Evolutionary conservation across 53 echinoderm and acorn worm species (phyloP), one percentile per base, ranked within the genome.

Genomic region (Stichopus horrens): DNA sequence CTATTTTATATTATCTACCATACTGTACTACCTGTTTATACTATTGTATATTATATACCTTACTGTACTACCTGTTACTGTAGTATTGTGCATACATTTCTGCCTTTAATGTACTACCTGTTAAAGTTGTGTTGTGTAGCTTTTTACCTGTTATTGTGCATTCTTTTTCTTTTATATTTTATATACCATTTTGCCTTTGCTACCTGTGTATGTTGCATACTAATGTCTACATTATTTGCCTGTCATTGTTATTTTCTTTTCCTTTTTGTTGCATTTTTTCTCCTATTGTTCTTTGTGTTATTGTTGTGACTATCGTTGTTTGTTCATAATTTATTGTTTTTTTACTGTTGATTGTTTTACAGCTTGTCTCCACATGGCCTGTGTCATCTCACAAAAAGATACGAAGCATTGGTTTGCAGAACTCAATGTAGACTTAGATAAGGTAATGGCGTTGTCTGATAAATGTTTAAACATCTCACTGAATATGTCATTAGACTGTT

Each of bases 361-460:
- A 96, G 98, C 98, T 73, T 98, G 94, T 68, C 90, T 98, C 9
- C 98, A 98, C 86, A 98, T 98, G 98, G 98, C 98, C 2, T 98
- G 98, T 88, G 98, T 98, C 23, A 98, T 98, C n/a, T 93, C 95
- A 21, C 98, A 98, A 86, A 98, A 98, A 76, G 98, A 98, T 86
- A 95, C 95, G 52, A 98, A 98, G 65, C 95, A 95, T 71, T 98
- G 98, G 98, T 98, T 98, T 93, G 98, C 98, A 23, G 95, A 98
- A 75, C 94, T 98, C 51, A 98, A 95, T 86, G 98, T 98, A 73
- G 98, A 98, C 85, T 85, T 98, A 20, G 98, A 98, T 68, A 98
- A 98, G 93, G 96, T 95, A 89, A 90, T n/a, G 71, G 63, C 14
- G 8, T 63, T 13, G 10, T 14, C 14, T 63, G 63, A 14, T 37